phyloP scores from a whole-genome alignment of 2,797 vertebrate species.

The Notolepis coatsorum region DNA sequence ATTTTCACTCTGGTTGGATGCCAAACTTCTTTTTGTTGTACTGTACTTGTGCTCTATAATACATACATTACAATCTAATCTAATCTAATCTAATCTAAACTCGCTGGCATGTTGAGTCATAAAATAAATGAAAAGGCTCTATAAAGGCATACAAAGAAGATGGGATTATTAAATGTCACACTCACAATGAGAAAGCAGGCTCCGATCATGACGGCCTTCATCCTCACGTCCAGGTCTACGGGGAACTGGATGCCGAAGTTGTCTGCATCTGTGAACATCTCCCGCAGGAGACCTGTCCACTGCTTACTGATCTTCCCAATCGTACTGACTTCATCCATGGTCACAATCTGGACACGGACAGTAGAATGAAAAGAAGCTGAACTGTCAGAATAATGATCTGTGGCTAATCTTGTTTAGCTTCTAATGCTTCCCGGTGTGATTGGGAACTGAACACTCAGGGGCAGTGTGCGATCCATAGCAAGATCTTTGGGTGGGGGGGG shows the following conservation, averaged over 20 bases:
- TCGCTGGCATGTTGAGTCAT: too few species aligned
- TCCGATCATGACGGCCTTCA: slow-evolving; percentile 96
- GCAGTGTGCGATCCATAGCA: too few species aligned
- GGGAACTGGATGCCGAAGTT: slow-evolving; percentile 98
- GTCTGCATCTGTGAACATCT: slow-evolving; percentile 92
- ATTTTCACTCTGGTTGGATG: too few species aligned
- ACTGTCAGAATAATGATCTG: slow-evolving; percentile 21
- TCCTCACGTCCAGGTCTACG: slow-evolving; percentile 91
- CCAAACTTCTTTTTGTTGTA: too few species aligned
- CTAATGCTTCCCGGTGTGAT: too few species aligned
- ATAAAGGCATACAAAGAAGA: too few species aligned
- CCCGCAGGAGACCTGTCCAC: slow-evolving; percentile 94
- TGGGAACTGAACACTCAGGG: too few species aligned
- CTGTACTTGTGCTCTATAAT: too few species aligned
- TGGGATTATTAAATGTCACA: slow-evolving; percentile 32
- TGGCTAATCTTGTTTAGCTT: slow-evolving; percentile 28
- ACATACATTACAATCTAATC: too few species aligned
- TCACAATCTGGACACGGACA: slow-evolving; percentile 84
- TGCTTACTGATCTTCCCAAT: slow-evolving; percentile 98
- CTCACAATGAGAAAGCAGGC: slow-evolving; percentile 98
- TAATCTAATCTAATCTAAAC: too few species aligned
- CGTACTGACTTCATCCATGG: slow-evolving; percentile 90
- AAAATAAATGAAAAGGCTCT: too few species aligned
- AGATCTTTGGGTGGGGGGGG: too few species aligned
- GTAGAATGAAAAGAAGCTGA: slow-evolving; percentile 9